Base-by-base conservation (phyloP, 2,888 invertebrate genomes). In the Lacanobia wlatinum region DNA sequence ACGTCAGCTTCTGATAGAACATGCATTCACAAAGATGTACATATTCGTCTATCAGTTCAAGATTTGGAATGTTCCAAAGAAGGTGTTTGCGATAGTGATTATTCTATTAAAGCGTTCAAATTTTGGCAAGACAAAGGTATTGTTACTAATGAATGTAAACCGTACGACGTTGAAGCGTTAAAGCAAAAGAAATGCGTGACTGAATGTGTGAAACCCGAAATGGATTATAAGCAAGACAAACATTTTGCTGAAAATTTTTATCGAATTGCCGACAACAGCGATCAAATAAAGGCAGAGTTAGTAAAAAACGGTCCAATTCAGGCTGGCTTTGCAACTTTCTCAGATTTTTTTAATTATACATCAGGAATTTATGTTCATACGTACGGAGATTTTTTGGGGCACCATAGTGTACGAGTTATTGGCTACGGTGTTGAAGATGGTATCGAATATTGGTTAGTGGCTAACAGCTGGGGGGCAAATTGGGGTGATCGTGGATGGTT, bases 341-440 rank as follows among this genome's bases (percentile, higher is more conserved):
- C 0, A 0, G 85, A 84, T 55, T 84, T 84, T 40, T 0, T 0
- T 0, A 0, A 2, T 0, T 76, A 76, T 34, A 0, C 1, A 0
- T 16, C 18, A 7, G 80, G 83, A 1, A 28, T 83, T 10, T 77
- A 83, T 34, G 65, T 70, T 21, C 71, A 80, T 40, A 75, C 14
- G 8, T 9, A 18, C 34, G 83, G 83, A 2, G 0, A 0, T 2
- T 0, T 0, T 0, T 10, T 66, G 50, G 0, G 0, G 0, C 6
- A 6, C 0, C 85, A 83, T 10, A 73, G 78, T 34, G 82, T 83
- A 0, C 69, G 76, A 12, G 10, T 84, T 12, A 60, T 84, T 43
- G 85, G 83, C 0, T 84, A 78, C 40, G 85, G 84, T 52, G 65
- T 67, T 8, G 76, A 84, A 58, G 46, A 62, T 50, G 78, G 68